phyloP scores from a whole-genome alignment of 2,113 vertebrate genomes.

The Myrmecophaga tridactyla region DNA sequence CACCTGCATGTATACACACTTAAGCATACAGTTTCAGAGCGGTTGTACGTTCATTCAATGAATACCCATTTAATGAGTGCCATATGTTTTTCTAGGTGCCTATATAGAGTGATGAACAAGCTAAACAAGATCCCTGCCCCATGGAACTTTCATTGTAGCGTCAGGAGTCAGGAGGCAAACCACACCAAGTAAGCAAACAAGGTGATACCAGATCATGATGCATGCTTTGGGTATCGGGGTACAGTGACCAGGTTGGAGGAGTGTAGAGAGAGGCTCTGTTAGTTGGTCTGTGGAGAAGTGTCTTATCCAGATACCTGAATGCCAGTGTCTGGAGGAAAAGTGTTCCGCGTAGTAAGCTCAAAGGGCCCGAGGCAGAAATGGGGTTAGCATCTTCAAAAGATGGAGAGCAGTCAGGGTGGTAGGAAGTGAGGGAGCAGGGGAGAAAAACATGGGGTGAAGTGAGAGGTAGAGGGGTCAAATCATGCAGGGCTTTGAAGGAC shows the following conservation, averaged over 20 bases:
- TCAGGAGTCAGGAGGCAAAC: not conserved
- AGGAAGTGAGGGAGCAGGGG: not conserved
- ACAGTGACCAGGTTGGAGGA: no score
- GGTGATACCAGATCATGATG: not conserved
- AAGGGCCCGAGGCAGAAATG: not conserved
- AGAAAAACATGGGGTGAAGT: not conserved
- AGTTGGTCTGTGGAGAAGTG: not conserved
- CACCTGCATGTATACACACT: not conserved
- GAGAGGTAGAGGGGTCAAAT: not conserved
- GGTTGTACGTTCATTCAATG: not conserved
- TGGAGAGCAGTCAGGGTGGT: no score
- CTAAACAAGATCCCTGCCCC: not conserved
- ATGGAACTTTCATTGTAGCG: not conserved
- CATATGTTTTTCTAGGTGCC: not conserved
- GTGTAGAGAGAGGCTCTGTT: not conserved
- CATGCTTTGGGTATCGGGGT: not conserved
- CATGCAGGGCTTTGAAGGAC: not conserved
- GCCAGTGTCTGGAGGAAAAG: not conserved
- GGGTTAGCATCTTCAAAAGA: not conserved
- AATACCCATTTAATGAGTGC: not conserved
- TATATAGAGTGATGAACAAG: not conserved
- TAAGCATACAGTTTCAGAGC: not conserved
- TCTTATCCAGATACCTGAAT: not conserved
- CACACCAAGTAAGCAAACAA: not conserved
- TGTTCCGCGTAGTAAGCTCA: not conserved